Evolutionary conservation across 2,888 invertebrate species (phyloP).

Genomic region (Sabatieria punctata): DNA sequence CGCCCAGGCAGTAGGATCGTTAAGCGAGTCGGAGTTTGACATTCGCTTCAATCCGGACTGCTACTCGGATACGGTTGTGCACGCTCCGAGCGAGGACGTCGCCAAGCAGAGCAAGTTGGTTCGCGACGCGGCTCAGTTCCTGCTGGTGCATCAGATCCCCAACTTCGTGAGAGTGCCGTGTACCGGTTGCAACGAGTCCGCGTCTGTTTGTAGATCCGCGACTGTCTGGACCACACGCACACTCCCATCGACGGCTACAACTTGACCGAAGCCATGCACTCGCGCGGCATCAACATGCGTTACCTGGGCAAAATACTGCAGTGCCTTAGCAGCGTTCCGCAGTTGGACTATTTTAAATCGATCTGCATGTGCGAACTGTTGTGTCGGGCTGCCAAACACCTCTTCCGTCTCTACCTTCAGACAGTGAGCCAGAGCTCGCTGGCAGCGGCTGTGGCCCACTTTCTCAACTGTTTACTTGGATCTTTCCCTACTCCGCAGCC

Average conservation of each 20-base stretch:
- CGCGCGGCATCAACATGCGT: constrained; percentile 80
- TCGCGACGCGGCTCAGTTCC: constrained; percentile 83
- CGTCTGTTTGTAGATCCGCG: constrained; percentile 49
- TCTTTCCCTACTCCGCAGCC: constrained; percentile 51
- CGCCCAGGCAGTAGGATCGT: constrained; percentile 72
- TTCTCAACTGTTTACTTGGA: constrained; percentile 82
- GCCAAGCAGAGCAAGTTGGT: constrained; percentile 68
- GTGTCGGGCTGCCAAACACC: constrained; percentile 72
- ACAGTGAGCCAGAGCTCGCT: constrained; percentile 55
- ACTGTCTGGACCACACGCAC: constrained; percentile 71
- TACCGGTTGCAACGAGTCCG: background rate
- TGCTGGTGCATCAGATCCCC: constrained; percentile 81
- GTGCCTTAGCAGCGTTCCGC: constrained; percentile 56
- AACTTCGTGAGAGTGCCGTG: constrained; percentile 53
- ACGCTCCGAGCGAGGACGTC: constrained; percentile 46
- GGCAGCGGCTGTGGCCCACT: constrained; percentile 77
- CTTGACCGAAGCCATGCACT: constrained; percentile 77
- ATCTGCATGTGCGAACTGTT: constrained; percentile 79
- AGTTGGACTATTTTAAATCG: constrained; percentile 55
- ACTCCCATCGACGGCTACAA: constrained; percentile 89
- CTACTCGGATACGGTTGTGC: constrained; percentile 78
- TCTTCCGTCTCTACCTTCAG: constrained; percentile 78
- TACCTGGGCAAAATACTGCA: constrained; percentile 82
- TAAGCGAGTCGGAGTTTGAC: constrained; percentile 87
- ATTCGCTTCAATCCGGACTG: constrained; percentile 97